Conservation (phyloP, 2,888 invertebrate species). For the Tetropium fuscum region DNA sequence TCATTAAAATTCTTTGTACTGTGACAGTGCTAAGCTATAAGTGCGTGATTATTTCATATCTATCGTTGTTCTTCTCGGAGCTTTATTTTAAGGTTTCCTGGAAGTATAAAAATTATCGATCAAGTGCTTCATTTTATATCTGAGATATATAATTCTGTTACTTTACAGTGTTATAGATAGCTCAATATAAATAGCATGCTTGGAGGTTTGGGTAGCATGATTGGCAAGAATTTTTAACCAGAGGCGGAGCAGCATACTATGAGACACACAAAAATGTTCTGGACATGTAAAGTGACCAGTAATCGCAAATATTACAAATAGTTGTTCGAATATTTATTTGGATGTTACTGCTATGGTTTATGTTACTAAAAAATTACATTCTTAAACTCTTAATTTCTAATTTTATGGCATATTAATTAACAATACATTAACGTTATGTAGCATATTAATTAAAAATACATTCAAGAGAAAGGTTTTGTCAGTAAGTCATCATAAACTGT, state of each 20-base stretch:
- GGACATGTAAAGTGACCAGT: neutral
- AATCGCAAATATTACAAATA: no score
- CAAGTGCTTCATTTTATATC: constrained; percentile 19
- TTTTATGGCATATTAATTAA: no score
- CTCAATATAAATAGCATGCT: constrained; percentile 38
- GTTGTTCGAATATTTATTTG: no score
- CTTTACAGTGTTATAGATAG: constrained; percentile 38
- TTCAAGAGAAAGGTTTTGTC: no score
- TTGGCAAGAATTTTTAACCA: constrained; percentile 43
- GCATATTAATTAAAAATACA: no score
- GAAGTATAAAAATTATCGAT: constrained; percentile 13
- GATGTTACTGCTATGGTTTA: no score
- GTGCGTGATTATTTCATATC: neutral
- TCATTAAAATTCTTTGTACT: constrained; percentile 5
- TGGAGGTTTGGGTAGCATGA: constrained; percentile 43
- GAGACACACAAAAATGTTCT: neutral
- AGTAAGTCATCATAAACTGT: no score
- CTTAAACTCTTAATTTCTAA: no score
- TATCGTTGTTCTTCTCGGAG: neutral
- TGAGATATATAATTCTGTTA: constrained; percentile 19
- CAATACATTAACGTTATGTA: no score
- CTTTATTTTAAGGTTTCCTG: constrained; percentile 10
- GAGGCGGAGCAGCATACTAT: constrained; percentile 8
- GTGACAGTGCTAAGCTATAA: neutral
- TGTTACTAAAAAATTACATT: no score